Evolutionary conservation across 2,888 invertebrate species (phyloP).

Genomic region (Drosophila ustulata): DNA sequence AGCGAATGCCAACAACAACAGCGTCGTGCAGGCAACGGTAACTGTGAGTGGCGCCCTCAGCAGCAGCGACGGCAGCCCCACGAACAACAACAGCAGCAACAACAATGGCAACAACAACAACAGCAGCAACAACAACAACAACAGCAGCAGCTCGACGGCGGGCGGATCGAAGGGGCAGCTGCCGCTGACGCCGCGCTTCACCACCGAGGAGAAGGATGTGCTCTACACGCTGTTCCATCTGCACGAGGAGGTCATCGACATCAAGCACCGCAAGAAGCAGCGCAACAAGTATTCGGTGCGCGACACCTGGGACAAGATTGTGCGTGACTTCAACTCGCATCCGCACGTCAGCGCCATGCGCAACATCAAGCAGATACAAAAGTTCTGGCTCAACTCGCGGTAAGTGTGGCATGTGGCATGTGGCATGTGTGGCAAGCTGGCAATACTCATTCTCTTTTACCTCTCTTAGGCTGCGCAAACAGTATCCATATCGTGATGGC

Average conservation of each 20-base stretch:
- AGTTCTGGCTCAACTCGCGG: conserved; percentile 85
- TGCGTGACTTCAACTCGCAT: conserved; percentile 82
- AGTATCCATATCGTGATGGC: conserved; percentile 79
- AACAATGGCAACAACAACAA: conserved; percentile 10
- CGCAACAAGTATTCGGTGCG: conserved; percentile 83
- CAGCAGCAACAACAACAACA: conserved; percentile 7
- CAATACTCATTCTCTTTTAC: not conserved
- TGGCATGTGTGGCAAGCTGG: not conserved
- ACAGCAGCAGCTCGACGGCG: conserved; percentile 35
- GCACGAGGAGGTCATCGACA: conserved; percentile 84
- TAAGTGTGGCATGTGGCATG: conserved; percentile 43
- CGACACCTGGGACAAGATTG: conserved; percentile 84
- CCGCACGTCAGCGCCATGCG: conserved; percentile 81
- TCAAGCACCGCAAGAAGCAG: conserved; percentile 83
- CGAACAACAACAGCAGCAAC: conserved; percentile 16
- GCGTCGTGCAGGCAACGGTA: conserved; percentile 49
- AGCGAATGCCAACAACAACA: conserved; percentile 31
- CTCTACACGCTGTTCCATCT: conserved; percentile 81
- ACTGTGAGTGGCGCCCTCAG: conserved; percentile 37
- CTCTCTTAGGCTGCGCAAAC: conserved; percentile 82
- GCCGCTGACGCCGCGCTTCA: conserved; percentile 83
- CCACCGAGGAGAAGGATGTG: conserved; percentile 84
- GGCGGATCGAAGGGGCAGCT: conserved; percentile 58
- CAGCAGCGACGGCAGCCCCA: conserved; percentile 24
- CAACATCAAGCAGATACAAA: conserved; percentile 84